A percentile compares a stretch with the other conserved stretches of the same genome.
These are phyloP conservation scores for Cranoglanis bouderius DNA, from an alignment of 2,113 vertebrate genomes.

Conservation along the genomic window DNA sequence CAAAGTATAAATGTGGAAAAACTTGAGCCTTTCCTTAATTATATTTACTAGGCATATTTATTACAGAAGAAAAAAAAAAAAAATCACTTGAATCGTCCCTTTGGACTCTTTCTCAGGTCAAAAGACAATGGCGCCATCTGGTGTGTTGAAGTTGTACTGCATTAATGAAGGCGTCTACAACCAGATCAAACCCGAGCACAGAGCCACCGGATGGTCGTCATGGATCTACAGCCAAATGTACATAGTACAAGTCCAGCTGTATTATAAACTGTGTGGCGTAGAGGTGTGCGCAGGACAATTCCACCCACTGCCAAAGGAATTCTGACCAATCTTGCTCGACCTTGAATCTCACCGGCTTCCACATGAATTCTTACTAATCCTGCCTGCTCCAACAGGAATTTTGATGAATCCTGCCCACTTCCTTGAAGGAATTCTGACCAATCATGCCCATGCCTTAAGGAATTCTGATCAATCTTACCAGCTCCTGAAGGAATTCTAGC, in stretches of 20 bases:
- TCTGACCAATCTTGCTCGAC: not conserved
- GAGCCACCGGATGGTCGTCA: too few species aligned
- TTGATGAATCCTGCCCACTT: not conserved
- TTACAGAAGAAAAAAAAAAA: not conserved
- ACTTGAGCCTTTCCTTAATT: not conserved
- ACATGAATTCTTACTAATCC: not conserved
- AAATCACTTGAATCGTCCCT: not conserved
- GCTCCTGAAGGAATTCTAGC: too few species aligned
- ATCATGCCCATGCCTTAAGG: too few species aligned
- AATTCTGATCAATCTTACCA: too few species aligned
- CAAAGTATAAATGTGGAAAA: not conserved
- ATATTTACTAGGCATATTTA: not conserved
- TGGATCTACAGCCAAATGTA: not conserved
- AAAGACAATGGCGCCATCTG: slow-evolving; percentile 62
- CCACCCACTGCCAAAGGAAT: not conserved
- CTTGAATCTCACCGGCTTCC: not conserved
- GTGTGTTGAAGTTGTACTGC: slow-evolving; percentile 49
- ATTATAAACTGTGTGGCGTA: not conserved
- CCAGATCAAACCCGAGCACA: not conserved
- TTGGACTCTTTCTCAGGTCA: not conserved
- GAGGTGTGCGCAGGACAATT: not conserved
- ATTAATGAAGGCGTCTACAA: not conserved
- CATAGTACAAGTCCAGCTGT: not conserved
- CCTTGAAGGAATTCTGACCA: not conserved
- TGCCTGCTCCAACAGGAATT: not conserved